Base-by-base conservation (phyloP, 1,140 invertebrate genomes). In the Zaprionus gabonicus region DNA sequence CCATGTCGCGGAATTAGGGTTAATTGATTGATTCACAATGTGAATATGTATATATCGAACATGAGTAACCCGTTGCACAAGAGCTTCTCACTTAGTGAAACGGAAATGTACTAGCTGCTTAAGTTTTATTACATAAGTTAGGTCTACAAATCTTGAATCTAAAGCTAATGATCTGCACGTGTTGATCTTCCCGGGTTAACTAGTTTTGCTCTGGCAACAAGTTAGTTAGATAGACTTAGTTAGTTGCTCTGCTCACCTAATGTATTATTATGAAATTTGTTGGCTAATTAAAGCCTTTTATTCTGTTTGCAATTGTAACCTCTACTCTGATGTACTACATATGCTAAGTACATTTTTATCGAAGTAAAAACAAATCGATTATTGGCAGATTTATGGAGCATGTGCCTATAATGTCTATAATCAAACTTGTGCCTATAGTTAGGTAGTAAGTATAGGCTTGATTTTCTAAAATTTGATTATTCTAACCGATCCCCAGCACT, bases 1-100 rank as follows among this genome's bases (percentile, higher is more conserved):
- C 83, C 84, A 72, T 67, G 36, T 78, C 25, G 70, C 74, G 28
- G 78, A 78, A 87, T 83, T 87, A 73, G 71, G 81, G 81, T 87
- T 84, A 84, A 87, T 87, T 84, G 74, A 65, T 31, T 20, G 46
- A 51, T 56, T 56, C 27, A 17, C 27, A 56, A 38, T 71, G 38
- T 71, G n/a, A n/a, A n/a, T 41, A 41, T 46, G 9, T 46, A 46
- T 46, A 46, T 46, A 46, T 46, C 41, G 41, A 17, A 46, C 41
- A 7, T 58, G 9, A 53, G 44, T 20, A 7, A n/a, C 31, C 4
- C 17, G 17, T 28, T 31, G 20, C 46, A 31, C 53, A 56, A 56
- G 27, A 13, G 15, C 53, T 9, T n/a, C 1, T 56, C 2, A 4
- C 1, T 27, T 56, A 28, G 17, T 46, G 7, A 2, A 20, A 9